Conservation (phyloP, 2,888 invertebrate species). For the Chrysomela aeneicollis region DNA sequence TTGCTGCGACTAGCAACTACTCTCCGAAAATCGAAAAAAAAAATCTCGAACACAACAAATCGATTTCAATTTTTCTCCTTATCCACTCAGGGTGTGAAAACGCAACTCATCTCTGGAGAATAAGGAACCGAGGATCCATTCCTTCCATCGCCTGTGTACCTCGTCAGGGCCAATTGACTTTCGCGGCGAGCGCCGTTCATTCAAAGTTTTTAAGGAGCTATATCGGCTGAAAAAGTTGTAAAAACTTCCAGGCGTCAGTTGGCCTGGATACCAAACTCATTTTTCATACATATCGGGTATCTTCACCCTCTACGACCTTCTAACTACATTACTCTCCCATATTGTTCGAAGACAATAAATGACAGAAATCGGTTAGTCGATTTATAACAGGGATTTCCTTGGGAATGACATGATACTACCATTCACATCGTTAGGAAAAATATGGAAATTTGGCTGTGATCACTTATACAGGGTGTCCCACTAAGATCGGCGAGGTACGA, state of each 20-base stretch:
- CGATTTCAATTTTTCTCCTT: no score
- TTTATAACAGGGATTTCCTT: no score
- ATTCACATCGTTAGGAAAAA: no score
- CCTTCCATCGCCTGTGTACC: background rate
- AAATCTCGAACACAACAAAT: no score
- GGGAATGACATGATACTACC: no score
- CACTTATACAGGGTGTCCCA: no score
- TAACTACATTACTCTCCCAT: background rate
- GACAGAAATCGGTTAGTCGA: background rate
- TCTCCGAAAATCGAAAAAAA: no score
- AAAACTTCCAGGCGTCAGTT: background rate
- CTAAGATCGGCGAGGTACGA: no score
- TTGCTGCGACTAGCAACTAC: no score
- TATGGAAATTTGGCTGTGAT: no score
- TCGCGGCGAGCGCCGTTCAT: background rate
- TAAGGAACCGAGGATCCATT: background rate
- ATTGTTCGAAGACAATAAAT: background rate
- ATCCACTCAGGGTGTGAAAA: background rate
- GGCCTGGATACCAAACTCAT: slow-evolving; percentile 6
- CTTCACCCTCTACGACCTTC: background rate
- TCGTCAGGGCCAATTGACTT: background rate
- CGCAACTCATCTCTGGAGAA: background rate
- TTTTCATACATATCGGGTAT: background rate
- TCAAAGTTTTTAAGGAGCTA: background rate
- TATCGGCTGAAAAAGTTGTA: slow-evolving; percentile 2